These are phyloP conservation scores for Brachionus manjavacas DNA, from an alignment of 1,140 invertebrate species.

Conservation along the genomic window DNA sequence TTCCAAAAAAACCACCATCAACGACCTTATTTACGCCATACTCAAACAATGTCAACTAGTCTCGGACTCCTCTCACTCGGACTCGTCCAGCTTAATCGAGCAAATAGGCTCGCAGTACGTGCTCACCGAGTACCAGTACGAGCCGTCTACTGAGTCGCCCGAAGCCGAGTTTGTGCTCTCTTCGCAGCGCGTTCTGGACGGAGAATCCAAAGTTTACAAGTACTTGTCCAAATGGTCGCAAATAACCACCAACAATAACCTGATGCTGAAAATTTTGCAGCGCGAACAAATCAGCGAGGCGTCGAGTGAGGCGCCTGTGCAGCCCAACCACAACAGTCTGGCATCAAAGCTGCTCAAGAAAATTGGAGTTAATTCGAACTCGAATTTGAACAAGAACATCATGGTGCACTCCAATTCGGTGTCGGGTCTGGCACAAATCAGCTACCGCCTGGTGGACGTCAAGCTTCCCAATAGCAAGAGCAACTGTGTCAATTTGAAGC, in stretches of 20 bases:
- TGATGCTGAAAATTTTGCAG: slow-evolving; percentile 40
- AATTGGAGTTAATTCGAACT: slow-evolving; percentile 18
- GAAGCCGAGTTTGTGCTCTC: slow-evolving; percentile 30
- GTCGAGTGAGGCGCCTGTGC: neutral
- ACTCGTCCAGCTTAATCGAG: neutral
- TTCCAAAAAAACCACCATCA: slow-evolving; percentile 69
- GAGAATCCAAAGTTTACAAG: slow-evolving; percentile 38
- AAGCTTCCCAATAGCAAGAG: neutral
- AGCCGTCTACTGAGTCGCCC: neutral
- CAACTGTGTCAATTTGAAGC: neutral
- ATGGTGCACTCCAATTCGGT: neutral
- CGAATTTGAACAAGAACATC: neutral
- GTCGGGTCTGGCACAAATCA: neutral
- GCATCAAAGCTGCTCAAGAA: neutral
- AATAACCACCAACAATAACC: slow-evolving; percentile 3
- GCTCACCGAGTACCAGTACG: neutral
- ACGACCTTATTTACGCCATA: slow-evolving; percentile 69
- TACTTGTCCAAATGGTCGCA: slow-evolving; percentile 20
- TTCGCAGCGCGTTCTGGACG: neutral
- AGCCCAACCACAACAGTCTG: neutral
- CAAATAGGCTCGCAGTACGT: slow-evolving; percentile 6
- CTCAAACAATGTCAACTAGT: slow-evolving; percentile 48
- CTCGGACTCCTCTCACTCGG: neutral
- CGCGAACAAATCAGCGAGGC: neutral
- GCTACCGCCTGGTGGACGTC: slow-evolving; percentile 1